Base-by-base conservation (phyloP, 2,113 vertebrate species). In the Semicossyphus pulcher region DNA sequence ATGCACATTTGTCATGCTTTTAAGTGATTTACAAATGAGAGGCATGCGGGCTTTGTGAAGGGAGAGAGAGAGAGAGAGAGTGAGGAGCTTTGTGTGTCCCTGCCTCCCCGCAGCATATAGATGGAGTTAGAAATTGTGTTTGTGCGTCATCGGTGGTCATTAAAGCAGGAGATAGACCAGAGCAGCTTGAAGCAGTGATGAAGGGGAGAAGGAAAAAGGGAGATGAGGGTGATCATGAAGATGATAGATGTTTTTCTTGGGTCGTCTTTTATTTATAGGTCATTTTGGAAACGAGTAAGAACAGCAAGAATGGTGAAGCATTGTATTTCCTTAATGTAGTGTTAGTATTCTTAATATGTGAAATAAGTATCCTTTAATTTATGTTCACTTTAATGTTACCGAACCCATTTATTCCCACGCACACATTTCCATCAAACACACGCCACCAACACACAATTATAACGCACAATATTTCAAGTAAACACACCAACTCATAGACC, bases 1-100 rank as follows among this genome's bases (percentile, higher is more conserved):
- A 75, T 90, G 83, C 88, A 85, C 83, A 89, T 89, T 88, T 92
- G 91, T 90, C 88, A 92, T 90, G 87, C 86, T 87, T 90, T 88
- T 86, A 89, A 88, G 86, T 85, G 88, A 89, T 90, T 89, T 88
- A 85, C 89, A 89, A 90, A 90, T 89, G 87, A 91, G 87, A 85
- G 85, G 83, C 87, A 86, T 78, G 77, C 73, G 57, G 77, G 86
- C 87, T 87, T 89, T 91, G 87, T 86, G 86, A 74, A 79, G 69
- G 71, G n/a, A 53, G 68, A 26, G 65, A 56, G 51, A 44, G 32
- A 52, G 58, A 18, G 54, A 21, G 61, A 75, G 60, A 86, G 77
- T 64, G 79, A 51, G 72, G 60, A 83, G 81, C 88, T 90, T 89
- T 89, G 83, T 90, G 88, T 81, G 77, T 75, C 78, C 49, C 66